Evolutionary conservation across 2,113 vertebrate genomes (phyloP), one percentile per base, ranked within the genome.

Genomic region (Nycticorax nycticorax): DNA sequence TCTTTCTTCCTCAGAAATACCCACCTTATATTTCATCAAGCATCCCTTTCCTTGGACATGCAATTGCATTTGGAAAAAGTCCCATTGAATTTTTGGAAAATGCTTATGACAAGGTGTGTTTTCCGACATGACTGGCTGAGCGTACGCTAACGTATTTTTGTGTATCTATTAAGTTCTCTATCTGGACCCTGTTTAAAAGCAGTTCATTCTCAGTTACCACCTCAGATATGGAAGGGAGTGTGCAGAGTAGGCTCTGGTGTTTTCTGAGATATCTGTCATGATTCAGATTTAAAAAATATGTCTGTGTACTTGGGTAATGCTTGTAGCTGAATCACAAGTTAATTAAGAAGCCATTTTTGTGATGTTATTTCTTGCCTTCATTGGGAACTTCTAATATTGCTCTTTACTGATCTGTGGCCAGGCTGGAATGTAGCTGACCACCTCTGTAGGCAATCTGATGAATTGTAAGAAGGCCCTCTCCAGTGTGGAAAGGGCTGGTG

Each of bases 31-130:
- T 99, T 69, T 98, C 99, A 19, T 99, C 99, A 67, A 95, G 93
- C 76, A 93, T 99, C 90, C 99, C 99, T 11, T 99, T 99, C 93
- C 98, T 99, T 72, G 99, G 99, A 16, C 99, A 99, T 79, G 99
- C 99, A 8, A 79, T 99, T 20, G 98, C 99, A 23, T 99, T 99
- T 97, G 99, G 99, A 33, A 99, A 97, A 97, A 99, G 99, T 89
- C 99, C 99, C 79, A 99, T 99, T 94, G 99, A 99, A 43, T 99
- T 99, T 96, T 96, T 99, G 76, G 99, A 99, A 98, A 98, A 98
- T 35, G 99, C 99, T 9, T 99, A 99, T 72, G 98, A 99, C 57
- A 99, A 99, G 98, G 99, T 99, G 93, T 94, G 98, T 92, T 41
- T 76, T 62, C 23, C 10, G 4, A 15, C 19, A 3, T 8, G 13